Evolutionary conservation across 2,888 invertebrate species (phyloP).

Genomic region (Aporophyla nigra): DNA sequence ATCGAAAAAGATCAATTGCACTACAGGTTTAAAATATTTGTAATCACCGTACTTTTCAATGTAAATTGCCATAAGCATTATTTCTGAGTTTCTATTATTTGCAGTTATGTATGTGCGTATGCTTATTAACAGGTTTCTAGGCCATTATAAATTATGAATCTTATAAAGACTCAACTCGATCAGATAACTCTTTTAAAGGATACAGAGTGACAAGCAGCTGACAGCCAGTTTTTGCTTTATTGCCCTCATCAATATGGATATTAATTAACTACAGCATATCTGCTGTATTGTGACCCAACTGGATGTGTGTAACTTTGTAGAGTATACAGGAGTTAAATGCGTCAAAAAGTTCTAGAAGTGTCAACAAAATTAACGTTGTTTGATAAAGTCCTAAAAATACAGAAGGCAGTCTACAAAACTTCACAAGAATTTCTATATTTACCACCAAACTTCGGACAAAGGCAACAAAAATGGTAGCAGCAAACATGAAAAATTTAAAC

Average conservation of each 20-base stretch:
- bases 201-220: conserved; percentile 47
- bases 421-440: conserved; percentile 70
- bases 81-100: not conserved
- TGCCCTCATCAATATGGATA: conserved; percentile 39
- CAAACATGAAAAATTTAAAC: conserved; percentile 68
- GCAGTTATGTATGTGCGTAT: conserved; percentile 1
- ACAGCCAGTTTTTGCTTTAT: conserved; percentile 50
- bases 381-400: conserved; percentile 44
- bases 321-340: not conserved
- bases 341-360: conserved; percentile 16
- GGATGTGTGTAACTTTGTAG: conserved; percentile 10
- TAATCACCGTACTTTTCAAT: not conserved
- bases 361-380: conserved; percentile 30
- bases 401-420: conserved; percentile 47
- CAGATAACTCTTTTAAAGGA: conserved; percentile 52
- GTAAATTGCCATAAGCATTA: not conserved
- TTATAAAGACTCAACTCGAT: conserved; percentile 33
- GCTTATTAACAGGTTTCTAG: conserved; percentile 37
- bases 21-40: no score
- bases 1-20: no score
- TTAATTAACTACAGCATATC: conserved; percentile 41
- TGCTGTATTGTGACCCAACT: conserved; percentile 29
- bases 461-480: conserved; percentile 75
- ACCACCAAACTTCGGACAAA: conserved; percentile 65
- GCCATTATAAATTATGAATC: conserved; percentile 39